Percentiles rank a stretch among this genome's conserved stretches.
These are phyloP conservation scores for Chionis minor DNA, from an alignment of 2,113 vertebrate genomes.

Conservation along the genomic window DNA sequence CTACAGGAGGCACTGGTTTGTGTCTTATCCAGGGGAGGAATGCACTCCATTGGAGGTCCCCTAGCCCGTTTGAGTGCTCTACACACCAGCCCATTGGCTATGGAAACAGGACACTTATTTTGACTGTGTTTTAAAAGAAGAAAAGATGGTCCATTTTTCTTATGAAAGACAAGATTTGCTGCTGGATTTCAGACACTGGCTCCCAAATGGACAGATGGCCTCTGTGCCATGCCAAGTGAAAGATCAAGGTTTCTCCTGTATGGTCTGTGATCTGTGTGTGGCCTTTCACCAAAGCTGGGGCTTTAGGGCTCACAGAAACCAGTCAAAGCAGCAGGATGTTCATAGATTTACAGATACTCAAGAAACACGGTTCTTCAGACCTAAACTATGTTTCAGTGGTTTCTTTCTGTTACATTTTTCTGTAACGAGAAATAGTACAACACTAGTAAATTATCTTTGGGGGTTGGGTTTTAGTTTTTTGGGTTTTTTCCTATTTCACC, in stretches of 20 bases:
- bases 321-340: constrained; percentile 27
- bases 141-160: background rate
- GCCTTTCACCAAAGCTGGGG: constrained; percentile 11
- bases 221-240: background rate
- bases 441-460: constrained; percentile 49
- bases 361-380: constrained; percentile 48
- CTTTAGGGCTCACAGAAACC: constrained; percentile 4
- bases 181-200: background rate
- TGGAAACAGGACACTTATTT: background rate
- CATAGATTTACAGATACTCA: constrained; percentile 47
- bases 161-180: background rate
- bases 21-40: background rate
- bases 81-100: background rate
- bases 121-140: background rate
- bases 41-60: background rate
- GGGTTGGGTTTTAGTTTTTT: background rate
- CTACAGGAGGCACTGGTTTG: background rate
- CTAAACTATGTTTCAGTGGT: constrained; percentile 53
- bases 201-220: background rate
- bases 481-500: background rate
- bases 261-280: constrained; percentile 21
- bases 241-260: background rate
- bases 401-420: constrained; percentile 50
- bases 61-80: background rate
- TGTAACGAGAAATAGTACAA: constrained; percentile 30